Conservation (phyloP, 2,113 vertebrate species). For the Caranx ignobilis region DNA sequence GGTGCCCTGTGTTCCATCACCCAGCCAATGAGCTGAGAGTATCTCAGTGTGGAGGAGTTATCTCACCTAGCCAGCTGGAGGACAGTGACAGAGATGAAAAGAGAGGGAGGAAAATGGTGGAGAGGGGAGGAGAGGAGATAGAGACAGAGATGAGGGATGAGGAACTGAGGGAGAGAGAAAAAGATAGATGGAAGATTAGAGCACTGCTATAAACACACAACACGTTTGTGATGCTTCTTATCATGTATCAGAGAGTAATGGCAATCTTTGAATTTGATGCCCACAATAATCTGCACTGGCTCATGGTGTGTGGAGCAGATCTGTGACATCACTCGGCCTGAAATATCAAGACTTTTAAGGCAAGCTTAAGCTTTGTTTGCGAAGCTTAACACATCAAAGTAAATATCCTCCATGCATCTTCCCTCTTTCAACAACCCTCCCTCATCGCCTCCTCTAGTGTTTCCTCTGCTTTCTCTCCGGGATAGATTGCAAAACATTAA, state of each 20-base stretch:
- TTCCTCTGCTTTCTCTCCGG: slow-evolving; percentile 30
- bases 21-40: slow-evolving; percentile 63
- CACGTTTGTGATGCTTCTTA: slow-evolving; percentile 59
- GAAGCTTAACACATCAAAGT: slow-evolving; percentile 54
- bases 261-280: slow-evolving; percentile 29
- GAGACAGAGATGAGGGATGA: slow-evolving; percentile 50
- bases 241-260: slow-evolving; percentile 54
- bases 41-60: slow-evolving; percentile 73
- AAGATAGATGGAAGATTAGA: slow-evolving; percentile 49
- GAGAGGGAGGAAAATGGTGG: slow-evolving; percentile 42
- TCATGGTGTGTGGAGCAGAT: slow-evolving; percentile 2
- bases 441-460: slow-evolving; percentile 17
- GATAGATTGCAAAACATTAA: slow-evolving; percentile 19
- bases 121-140: slow-evolving; percentile 51
- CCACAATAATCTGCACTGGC: slow-evolving; percentile 4
- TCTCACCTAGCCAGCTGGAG: slow-evolving; percentile 80
- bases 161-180: slow-evolving; percentile 22
- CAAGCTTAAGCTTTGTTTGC: slow-evolving; percentile 50
- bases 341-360: slow-evolving; percentile 32
- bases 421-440: slow-evolving; percentile 22
- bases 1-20: slow-evolving; percentile 59
- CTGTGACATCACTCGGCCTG: slow-evolving; percentile 4
- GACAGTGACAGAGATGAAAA: slow-evolving; percentile 79
- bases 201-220: slow-evolving; percentile 51
- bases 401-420: slow-evolving; percentile 42